phyloP scores from a whole-genome alignment of 35 echinoderm and acorn worm species.

The Hemicentrotus pulcherrimus region DNA sequence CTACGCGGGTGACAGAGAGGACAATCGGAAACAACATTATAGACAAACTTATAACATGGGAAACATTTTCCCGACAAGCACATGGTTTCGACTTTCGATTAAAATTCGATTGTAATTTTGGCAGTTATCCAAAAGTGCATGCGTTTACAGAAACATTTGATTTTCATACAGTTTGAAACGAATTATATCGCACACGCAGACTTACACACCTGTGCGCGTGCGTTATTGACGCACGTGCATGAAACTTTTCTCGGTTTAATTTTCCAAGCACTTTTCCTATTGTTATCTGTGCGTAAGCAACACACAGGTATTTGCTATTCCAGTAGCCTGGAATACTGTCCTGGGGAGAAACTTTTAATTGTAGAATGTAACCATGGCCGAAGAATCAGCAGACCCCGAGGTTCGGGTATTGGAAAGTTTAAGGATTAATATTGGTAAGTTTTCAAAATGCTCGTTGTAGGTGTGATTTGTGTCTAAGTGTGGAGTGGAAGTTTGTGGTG shows the following conservation, averaged over 20 bases:
- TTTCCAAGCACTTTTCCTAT: neutral
- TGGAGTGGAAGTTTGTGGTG: neutral
- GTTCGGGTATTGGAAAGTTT: conserved; percentile 68
- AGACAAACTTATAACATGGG: too few relatives aligned
- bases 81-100: too few relatives aligned
- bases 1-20: too few relatives aligned
- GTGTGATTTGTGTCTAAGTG: neutral
- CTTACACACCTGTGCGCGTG: too few relatives aligned
- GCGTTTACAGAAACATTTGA: too few relatives aligned
- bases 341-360: neutral
- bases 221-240: neutral
- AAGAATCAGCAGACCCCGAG: conserved; percentile 43
- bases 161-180: too few relatives aligned
- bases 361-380: conserved; percentile 45
- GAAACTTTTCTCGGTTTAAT: neutral
- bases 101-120: too few relatives aligned
- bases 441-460: neutral
- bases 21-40: too few relatives aligned
- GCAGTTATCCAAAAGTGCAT: too few relatives aligned
- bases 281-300: neutral
- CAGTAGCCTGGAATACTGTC: neutral
- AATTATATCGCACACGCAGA: too few relatives aligned
- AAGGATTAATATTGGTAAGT: conserved; percentile 60
- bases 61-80: too few relatives aligned
- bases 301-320: neutral